A percentile compares a stretch with the other conserved stretches of the same genome.
These are phyloP conservation scores for Cistogaster globosa DNA, from an alignment of 2,888 invertebrate species.

Conservation along the genomic window DNA sequence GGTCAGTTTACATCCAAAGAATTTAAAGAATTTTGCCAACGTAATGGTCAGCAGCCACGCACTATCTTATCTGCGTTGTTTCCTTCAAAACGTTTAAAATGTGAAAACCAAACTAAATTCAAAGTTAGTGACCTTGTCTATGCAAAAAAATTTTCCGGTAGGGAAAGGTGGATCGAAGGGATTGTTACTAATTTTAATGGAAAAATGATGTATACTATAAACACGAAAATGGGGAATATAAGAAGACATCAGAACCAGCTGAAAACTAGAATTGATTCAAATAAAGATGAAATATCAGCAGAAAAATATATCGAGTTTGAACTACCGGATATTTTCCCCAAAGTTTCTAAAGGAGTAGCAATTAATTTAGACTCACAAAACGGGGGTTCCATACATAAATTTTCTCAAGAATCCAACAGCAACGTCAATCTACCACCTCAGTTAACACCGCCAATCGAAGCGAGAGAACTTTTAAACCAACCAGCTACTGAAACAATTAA, in stretches of 20 bases:
- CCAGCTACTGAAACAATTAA: no score
- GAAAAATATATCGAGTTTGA: no score
- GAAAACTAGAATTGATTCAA: neutral
- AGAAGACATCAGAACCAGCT: conserved; percentile 11
- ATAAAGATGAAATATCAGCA: no score
- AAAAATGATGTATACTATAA: neutral
- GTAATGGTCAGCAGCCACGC: neutral
- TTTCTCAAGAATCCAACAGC: no score
- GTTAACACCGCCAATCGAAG: no score
- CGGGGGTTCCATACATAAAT: no score
- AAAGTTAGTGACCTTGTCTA: neutral
- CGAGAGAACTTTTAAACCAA: no score
- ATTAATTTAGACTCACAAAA: no score
- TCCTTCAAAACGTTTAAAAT: neutral
- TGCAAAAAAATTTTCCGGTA: neutral
- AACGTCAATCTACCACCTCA: no score
- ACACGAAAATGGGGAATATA: neutral
- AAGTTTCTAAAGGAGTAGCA: no score
- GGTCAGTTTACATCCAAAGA: conserved; percentile 9
- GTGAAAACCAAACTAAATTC: neutral
- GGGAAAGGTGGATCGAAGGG: neutral
- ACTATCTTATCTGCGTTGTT: neutral
- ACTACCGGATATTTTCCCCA: no score
- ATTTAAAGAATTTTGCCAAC: no score
- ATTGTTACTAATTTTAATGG: neutral